Conservation (phyloP, 2,888 invertebrate species). For the Saturnia pavonia region DNA sequence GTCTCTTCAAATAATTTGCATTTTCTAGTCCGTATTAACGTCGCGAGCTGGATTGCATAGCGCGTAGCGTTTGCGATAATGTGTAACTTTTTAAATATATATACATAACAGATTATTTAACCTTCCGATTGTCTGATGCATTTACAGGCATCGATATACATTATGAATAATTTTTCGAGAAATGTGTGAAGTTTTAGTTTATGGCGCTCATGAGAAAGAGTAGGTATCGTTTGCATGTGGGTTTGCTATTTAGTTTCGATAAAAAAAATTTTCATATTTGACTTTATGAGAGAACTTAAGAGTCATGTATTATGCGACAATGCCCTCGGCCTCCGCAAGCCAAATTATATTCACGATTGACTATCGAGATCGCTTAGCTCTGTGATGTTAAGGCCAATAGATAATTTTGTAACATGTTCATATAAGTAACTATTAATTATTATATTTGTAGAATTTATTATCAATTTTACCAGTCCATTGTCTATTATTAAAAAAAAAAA, state of each 20-base stretch:
- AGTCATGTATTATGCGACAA: not conserved
- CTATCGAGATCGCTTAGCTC: slow-evolving; percentile 71
- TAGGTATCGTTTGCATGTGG: slow-evolving; percentile 37
- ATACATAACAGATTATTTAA: slow-evolving; percentile 20
- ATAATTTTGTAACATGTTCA: slow-evolving; percentile 77
- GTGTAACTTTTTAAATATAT: slow-evolving; percentile 41
- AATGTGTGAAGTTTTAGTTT: slow-evolving; percentile 42
- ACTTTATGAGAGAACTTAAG: not conserved
- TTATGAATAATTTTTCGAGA: slow-evolving; percentile 37
- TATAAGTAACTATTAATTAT: slow-evolving; percentile 76
- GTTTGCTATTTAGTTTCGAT: slow-evolving; percentile 34
- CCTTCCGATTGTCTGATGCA: slow-evolving; percentile 47
- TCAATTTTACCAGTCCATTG: slow-evolving; percentile 73
- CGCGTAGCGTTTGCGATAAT: slow-evolving; percentile 50
- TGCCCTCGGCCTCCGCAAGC: slow-evolving; percentile 32
- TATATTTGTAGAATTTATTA: slow-evolving; percentile 68
- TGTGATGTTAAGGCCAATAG: slow-evolving; percentile 80
- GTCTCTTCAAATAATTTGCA: slow-evolving; percentile 72
- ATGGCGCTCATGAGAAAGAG: slow-evolving; percentile 34
- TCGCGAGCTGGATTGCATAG: slow-evolving; percentile 48
- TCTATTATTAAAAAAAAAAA: slow-evolving; percentile 1
- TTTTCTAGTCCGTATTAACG: slow-evolving; percentile 77
- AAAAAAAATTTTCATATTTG: slow-evolving; percentile 10
- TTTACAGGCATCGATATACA: slow-evolving; percentile 48
- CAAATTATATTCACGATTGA: slow-evolving; percentile 41